Percentiles rank a stretch among this genome's conserved stretches.
phyloP scores from a whole-genome alignment of 2,113 vertebrate species.

The Charina bottae region DNA sequence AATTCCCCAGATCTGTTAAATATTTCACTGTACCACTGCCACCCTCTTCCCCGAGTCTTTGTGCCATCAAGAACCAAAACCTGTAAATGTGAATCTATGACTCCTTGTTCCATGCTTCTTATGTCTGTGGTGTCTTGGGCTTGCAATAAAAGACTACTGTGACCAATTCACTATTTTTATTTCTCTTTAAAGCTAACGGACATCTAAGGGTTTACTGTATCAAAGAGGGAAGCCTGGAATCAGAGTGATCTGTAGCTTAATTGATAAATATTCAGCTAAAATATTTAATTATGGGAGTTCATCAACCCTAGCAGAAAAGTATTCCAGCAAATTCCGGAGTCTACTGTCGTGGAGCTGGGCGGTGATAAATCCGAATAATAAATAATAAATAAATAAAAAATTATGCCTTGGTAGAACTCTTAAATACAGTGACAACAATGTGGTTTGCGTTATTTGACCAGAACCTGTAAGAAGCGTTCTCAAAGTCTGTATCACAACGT shows the following conservation, averaged over 20 bases:
- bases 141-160: constrained; percentile 56
- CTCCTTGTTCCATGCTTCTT: constrained; percentile 42
- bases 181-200: background rate
- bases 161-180: constrained; percentile 21
- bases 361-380: too few relatives aligned
- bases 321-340: background rate
- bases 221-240: background rate
- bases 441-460: background rate
- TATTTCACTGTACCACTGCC: constrained; percentile 21
- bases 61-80: constrained; percentile 29
- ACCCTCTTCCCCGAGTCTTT: background rate
- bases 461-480: background rate
- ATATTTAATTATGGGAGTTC: background rate
- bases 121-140: constrained; percentile 20
- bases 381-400: too few relatives aligned
- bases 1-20: background rate
- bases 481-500: background rate
- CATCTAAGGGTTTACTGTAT: background rate
- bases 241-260: background rate
- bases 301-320: background rate
- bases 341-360: too few relatives aligned
- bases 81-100: constrained; percentile 30
- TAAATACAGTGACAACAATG: background rate
- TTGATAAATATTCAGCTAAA: background rate
- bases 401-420: background rate